Evolutionary conservation across 2,888 invertebrate genomes (phyloP), one percentile per base, ranked within the genome.

Genomic region (Pediacus dermestoides): DNA sequence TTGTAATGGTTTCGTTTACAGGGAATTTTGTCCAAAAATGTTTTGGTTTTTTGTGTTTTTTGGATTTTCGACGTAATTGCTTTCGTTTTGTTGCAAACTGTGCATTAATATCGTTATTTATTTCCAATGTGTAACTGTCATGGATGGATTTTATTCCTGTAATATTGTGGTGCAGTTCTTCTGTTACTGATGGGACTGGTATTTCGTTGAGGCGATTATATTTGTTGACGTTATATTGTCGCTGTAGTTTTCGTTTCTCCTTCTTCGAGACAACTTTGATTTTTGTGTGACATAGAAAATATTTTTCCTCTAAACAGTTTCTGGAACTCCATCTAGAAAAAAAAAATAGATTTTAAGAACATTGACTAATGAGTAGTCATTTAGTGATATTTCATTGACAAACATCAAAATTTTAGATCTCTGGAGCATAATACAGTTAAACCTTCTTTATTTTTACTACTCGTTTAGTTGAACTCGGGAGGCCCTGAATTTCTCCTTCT

Each of bases 211-310:
- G 44, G 42, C 64, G 58, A 28, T 60, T 60, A 37, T 58, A 53
- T 39, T 74, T 75, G 67, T 72, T 73, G 4, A 69, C 66, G 46
- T 72, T 71, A 68, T 74, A 76, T 30, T 74, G 73, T 10, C 66
- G 59, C 31, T 67, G 63, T 1, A 74, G 53, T 10, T 72, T 73
- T 44, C 73, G 74, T 40, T 73, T 66, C 38, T 70, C 74, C 10
- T 70, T 60, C 44, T 71, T 73, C 16, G 70, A 64, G 2, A 76
- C 70, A 44, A 74, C 75, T 36, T 66, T 72, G 3, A 80, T 67
- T 57, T 74, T 77, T 9, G 77, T 77, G 63, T 86, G 83, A 66
- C 87, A 87, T 58, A 87, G 78, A 70, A 74, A 86, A 58, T 80
- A 76, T 44, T 78, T 80, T 8, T 70, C 67, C 44, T 80, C 75